Evolutionary conservation across 2,797 vertebrate species (phyloP).

Genomic region (Synaphobranchus kaupii): DNA sequence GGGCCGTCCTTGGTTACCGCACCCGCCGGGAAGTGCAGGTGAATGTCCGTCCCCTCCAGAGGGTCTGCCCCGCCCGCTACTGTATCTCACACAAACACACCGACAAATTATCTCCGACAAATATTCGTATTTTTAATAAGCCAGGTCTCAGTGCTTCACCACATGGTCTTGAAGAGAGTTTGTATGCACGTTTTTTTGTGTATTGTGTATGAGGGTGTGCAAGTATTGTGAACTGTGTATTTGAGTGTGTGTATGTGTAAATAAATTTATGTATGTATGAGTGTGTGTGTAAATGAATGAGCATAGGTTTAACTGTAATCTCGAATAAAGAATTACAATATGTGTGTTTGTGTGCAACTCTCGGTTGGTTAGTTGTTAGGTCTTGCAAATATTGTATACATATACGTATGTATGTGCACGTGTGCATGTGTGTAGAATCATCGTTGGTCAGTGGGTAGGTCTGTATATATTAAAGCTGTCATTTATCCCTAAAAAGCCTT

Average conservation of each 20-base stretch:
- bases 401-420: too few relatives aligned
- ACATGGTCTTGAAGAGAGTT: not conserved
- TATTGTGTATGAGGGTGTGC: not conserved
- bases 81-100: conserved; percentile 52
- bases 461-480: too few relatives aligned
- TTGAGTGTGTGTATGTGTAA: not conserved
- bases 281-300: not conserved
- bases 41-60: conserved; percentile 94
- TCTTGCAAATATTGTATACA: too few relatives aligned
- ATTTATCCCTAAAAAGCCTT: too few relatives aligned
- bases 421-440: too few relatives aligned
- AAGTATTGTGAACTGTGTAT: not conserved
- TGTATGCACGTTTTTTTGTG: not conserved
- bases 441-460: too few relatives aligned
- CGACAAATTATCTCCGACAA: not conserved
- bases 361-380: too few relatives aligned
- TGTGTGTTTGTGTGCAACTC: too few relatives aligned
- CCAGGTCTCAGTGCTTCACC: not conserved
- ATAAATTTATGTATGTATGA: not conserved
- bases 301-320: too few relatives aligned
- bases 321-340: too few relatives aligned
- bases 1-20: conserved; percentile 98
- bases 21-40: conserved; percentile 98
- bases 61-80: conserved; percentile 90
- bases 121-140: not conserved